phyloP scores from a whole-genome alignment of 2,113 vertebrate genomes.

The Myotis lucifugus region DNA sequence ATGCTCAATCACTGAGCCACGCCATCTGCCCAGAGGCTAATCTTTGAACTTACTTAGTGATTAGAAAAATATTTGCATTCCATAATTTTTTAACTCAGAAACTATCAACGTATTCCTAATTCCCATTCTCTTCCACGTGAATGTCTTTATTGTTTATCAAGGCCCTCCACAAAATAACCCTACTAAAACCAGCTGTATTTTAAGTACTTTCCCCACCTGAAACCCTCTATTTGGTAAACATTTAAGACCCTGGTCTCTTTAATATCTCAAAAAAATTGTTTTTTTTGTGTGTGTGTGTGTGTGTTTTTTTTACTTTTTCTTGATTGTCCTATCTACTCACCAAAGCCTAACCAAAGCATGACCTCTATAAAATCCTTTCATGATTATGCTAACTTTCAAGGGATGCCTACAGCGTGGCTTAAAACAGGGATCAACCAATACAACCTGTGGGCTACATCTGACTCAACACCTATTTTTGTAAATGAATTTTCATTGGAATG shows the following conservation, averaged over 20 bases:
- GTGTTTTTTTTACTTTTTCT: slow-evolving; percentile 18
- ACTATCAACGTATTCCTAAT: neutral
- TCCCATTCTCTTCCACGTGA: neutral
- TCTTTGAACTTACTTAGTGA: neutral
- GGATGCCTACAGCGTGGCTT: neutral
- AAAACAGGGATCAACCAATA: neutral
- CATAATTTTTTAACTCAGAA: slow-evolving; percentile 23
- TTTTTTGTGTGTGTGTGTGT: neutral
- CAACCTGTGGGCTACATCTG: neutral
- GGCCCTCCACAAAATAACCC: neutral
- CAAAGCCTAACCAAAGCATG: neutral
- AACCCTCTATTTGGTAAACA: neutral
- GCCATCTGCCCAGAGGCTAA: neutral
- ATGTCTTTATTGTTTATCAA: slow-evolving; percentile 16
- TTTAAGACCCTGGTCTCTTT: neutral
- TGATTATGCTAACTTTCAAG: neutral
- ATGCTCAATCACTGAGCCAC: too few species aligned
- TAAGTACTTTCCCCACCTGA: neutral
- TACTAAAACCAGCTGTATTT: neutral
- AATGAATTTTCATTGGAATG: slow-evolving; percentile 9
- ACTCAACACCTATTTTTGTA: neutral
- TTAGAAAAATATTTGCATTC: neutral
- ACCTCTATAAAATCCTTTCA: neutral
- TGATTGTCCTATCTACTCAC: neutral
- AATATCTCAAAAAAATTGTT: neutral